Evolutionary conservation across 1,140 invertebrate genomes (phyloP), one percentile per base, ranked within the genome.

Genomic region (Zaprionus lachaisei): DNA sequence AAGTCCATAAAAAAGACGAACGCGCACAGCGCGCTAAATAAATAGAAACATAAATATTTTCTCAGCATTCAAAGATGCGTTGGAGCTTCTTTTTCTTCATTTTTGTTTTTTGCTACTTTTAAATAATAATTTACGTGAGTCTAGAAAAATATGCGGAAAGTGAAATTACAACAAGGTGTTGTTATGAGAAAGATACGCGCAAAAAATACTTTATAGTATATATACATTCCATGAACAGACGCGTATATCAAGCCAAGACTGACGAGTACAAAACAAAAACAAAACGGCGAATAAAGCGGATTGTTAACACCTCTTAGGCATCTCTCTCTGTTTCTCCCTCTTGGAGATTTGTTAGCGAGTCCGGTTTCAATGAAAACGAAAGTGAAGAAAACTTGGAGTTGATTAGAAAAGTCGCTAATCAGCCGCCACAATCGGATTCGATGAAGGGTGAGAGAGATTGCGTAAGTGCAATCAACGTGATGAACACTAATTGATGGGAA

Each of bases 361-460:
- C 84, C 64, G 72, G 83, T 89, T 89, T 84, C 76, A 82, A 75
- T 90, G 77, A 91, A 90, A 90, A 85, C 82, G 85, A 90, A 90
- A 90, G 85, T 90, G 73, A 84, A 6, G 60, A 72, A 82, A 65
- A 81, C 68, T 71, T 70, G 64, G 55, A 34, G 60, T 77, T 58
- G 62, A 80, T 85, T 72, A 72, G 77, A 84, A 63, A 65, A 80
- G 71, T 37, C 74, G 77, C 84, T 87, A 87, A 89, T 89, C 84
- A 90, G 57, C 6, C 17, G 49, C 55, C 58, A 12, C 64, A 69
- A 65, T 77, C 58, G 61, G 26, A n/a, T 51, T 41, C 20, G 20
- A 51, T 49, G 9, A 66, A 56, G 28, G 28, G 55, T 12, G 47
- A 31, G n/a, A 15, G 15, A 34, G 60, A 83, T 77, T 80, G 63